phyloP scores from a whole-genome alignment of 2,113 vertebrate genomes.

The Hippocampus zosterae region DNA sequence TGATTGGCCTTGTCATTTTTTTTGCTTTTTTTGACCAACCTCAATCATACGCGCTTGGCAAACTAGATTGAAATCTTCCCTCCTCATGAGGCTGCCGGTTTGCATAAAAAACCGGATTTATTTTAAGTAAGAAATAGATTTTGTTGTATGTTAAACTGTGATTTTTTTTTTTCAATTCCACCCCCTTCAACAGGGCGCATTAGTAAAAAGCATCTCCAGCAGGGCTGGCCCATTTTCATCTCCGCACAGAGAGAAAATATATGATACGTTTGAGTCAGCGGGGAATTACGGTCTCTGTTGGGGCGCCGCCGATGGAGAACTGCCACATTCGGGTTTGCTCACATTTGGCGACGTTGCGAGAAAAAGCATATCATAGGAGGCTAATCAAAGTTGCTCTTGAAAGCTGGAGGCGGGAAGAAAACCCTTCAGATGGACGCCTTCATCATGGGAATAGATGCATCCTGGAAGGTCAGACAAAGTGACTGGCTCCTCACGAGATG shows the following conservation, averaged over 20 bases:
- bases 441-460: slow-evolving; percentile 55
- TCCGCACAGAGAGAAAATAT: slow-evolving; percentile 37
- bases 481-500: slow-evolving; percentile 44
- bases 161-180: not conserved
- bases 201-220: slow-evolving; percentile 20
- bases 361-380: slow-evolving; percentile 45
- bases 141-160: slow-evolving; percentile 15
- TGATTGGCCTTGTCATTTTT: not conserved
- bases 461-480: slow-evolving; percentile 55
- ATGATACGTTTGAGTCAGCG: slow-evolving; percentile 37
- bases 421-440: slow-evolving; percentile 43
- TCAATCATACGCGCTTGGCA: not conserved
- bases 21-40: not conserved
- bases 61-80: not conserved
- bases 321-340: slow-evolving; percentile 32
- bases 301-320: slow-evolving; percentile 42
- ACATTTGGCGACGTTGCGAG: slow-evolving; percentile 38
- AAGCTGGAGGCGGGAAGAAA: slow-evolving; percentile 42
- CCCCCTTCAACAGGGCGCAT: slow-evolving; percentile 22
- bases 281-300: slow-evolving; percentile 34
- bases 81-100: not conserved
- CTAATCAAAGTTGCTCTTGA: slow-evolving; percentile 48
- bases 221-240: slow-evolving; percentile 49
- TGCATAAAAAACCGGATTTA: slow-evolving; percentile 12
- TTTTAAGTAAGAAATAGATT: slow-evolving; percentile 13